Conservation (phyloP, 1,140 invertebrate species). For the Cotesia chilonis region DNA sequence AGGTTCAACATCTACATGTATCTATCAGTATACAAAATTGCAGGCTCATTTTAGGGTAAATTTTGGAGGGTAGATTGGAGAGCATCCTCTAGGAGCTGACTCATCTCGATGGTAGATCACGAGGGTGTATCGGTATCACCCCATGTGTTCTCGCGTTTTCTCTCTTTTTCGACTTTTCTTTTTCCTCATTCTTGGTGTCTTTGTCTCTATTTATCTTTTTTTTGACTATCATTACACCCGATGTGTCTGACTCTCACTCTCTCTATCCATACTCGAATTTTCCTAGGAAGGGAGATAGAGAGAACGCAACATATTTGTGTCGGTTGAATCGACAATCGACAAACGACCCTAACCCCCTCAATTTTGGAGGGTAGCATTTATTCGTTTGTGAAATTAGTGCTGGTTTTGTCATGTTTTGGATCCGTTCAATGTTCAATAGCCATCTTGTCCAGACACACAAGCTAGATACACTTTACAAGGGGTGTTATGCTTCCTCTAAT, state of each 20-base stretch:
- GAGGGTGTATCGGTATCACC: conserved; percentile 59
- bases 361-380: conserved; percentile 53
- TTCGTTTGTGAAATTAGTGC: conserved; percentile 67
- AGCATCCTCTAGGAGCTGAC: conserved; percentile 44
- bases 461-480: not conserved
- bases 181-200: conserved; percentile 33
- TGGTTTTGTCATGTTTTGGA: conserved; percentile 63
- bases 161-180: conserved; percentile 32
- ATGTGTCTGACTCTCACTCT: conserved; percentile 23
- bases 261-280: conserved; percentile 20
- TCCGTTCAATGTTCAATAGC: conserved; percentile 29
- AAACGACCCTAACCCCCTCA: conserved; percentile 36
- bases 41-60: conserved; percentile 32
- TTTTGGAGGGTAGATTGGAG: conserved; percentile 25
- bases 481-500: conserved; percentile 7
- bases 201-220: conserved; percentile 40
- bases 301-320: conserved; percentile 51
- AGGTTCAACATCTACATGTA: not conserved
- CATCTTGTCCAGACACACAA: not conserved
- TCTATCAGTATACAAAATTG: conserved; percentile 30
- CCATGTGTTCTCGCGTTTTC: conserved; percentile 55
- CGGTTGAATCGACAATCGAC: conserved; percentile 47
- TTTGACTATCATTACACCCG: conserved; percentile 28
- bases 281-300: conserved; percentile 32
- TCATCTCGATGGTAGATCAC: conserved; percentile 48